A percentile compares a stretch with the other conserved stretches of the same genome.
These are phyloP conservation scores for Labeo catla DNA, from an alignment of 2,113 vertebrate genomes.

Conservation along the genomic window DNA sequence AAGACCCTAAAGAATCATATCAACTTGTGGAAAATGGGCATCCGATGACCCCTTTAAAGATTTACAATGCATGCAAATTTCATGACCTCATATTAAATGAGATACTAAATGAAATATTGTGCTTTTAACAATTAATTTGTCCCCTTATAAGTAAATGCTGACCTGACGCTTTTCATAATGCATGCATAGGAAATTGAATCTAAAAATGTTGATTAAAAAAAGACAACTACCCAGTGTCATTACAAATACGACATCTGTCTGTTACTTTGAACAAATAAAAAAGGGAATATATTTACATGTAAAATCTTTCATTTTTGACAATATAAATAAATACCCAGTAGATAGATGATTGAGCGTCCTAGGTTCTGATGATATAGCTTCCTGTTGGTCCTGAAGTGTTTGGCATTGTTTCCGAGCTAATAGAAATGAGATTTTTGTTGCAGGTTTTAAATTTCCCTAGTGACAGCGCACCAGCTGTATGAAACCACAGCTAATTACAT, in stretches of 20 bases:
- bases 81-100: not conserved
- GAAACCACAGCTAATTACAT: constrained; percentile 50
- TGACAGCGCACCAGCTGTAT: constrained; percentile 34
- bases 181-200: not conserved
- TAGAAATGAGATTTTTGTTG: constrained; percentile 44
- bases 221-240: not conserved
- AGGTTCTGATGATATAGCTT: constrained; percentile 3
- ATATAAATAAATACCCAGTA: not conserved
- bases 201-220: not conserved
- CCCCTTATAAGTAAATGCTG: not conserved
- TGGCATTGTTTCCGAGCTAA: constrained; percentile 37
- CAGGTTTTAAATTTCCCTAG: constrained; percentile 42
- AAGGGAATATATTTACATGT: not conserved
- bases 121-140: not conserved
- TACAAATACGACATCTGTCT: not conserved
- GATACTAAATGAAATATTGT: not conserved
- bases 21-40: too few relatives aligned
- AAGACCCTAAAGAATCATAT: too few relatives aligned
- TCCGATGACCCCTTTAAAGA: too few relatives aligned
- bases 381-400: constrained; percentile 8
- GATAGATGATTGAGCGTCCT: not conserved
- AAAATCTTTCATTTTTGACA: not conserved
- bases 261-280: not conserved
- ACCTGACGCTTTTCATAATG: not conserved
- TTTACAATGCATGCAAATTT: not conserved